A percentile compares a stretch with the other conserved stretches of the same genome.
Evolutionary conservation across 2,888 invertebrate species (phyloP).

Genomic region (Leptinotarsa juncta): DNA sequence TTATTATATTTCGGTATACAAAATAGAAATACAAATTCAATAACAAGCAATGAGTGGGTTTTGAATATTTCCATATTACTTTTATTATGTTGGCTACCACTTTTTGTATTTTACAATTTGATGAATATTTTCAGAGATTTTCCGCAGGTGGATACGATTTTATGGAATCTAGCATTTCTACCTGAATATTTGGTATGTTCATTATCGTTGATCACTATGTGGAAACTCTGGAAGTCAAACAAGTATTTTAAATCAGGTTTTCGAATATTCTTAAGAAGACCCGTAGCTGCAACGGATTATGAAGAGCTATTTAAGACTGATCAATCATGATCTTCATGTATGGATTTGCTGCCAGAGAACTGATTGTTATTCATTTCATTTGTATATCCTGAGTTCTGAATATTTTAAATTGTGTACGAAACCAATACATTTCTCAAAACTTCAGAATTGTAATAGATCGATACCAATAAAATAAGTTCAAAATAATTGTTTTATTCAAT

Average conservation of each 20-base stretch:
- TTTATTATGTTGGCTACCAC: constrained; percentile 38
- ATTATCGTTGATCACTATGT: constrained; percentile 32
- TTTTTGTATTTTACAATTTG: constrained; percentile 40
- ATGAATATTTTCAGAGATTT: constrained; percentile 34
- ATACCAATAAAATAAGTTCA: too few species aligned
- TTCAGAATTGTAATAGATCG: too few species aligned
- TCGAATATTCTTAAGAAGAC: constrained; percentile 35
- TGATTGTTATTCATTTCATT: too few species aligned
- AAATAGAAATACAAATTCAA: constrained; percentile 22
- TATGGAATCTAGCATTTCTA: constrained; percentile 43
- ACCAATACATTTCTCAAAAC: too few species aligned
- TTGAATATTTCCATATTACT: constrained; percentile 32
- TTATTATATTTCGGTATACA: constrained; percentile 32
- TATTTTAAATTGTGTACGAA: too few species aligned
- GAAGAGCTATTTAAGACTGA: constrained; percentile 37
- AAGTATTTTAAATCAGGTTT: constrained; percentile 41
- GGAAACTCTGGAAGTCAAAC: constrained; percentile 37
- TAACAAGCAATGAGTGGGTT: constrained; percentile 31
- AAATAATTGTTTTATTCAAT: too few species aligned
- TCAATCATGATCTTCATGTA: constrained; percentile 19
- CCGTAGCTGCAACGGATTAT: constrained; percentile 33
- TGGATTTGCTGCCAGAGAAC: not conserved
- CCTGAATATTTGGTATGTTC: constrained; percentile 44
- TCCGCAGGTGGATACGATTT: constrained; percentile 27
- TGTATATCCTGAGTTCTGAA: too few species aligned